phyloP scores from a whole-genome alignment of 2,888 invertebrate species.

The Heliconius erato region DNA sequence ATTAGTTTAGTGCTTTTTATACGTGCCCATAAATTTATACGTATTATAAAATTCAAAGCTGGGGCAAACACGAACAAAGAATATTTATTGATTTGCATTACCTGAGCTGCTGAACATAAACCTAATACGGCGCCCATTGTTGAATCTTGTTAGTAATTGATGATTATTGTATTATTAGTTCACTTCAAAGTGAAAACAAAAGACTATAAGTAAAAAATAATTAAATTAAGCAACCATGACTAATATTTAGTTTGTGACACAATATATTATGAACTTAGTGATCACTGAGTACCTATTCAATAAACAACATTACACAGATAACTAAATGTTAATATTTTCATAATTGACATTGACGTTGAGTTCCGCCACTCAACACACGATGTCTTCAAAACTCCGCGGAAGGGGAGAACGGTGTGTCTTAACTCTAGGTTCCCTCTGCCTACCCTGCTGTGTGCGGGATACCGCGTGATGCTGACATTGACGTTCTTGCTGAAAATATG shows the following conservation, averaged over 20 bases:
- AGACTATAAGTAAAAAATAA: neutral
- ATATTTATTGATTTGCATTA: constrained; percentile 60
- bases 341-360: too few relatives aligned
- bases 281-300: neutral
- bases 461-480: too few relatives aligned
- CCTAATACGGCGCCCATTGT: constrained; percentile 88
- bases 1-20: neutral
- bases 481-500: too few relatives aligned
- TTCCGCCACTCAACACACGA: too few relatives aligned
- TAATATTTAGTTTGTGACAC: constrained; percentile 32
- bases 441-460: too few relatives aligned
- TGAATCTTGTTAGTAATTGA: neutral
- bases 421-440: too few relatives aligned
- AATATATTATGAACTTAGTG: constrained; percentile 4
- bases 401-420: too few relatives aligned
- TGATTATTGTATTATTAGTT: neutral
- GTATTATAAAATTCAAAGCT: neutral
- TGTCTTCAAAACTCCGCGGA: too few relatives aligned
- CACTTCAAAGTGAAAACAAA: neutral
- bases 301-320: constrained; percentile 1
- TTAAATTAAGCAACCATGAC: constrained; percentile 27
- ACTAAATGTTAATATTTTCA: too few relatives aligned
- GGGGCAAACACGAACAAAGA: neutral
- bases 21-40: neutral
- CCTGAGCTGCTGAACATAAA: constrained; percentile 88